Percentiles rank a stretch among this genome's conserved stretches.
phyloP scores from a whole-genome alignment of 2,888 invertebrate species.

The Macrophya alboannulata region DNA sequence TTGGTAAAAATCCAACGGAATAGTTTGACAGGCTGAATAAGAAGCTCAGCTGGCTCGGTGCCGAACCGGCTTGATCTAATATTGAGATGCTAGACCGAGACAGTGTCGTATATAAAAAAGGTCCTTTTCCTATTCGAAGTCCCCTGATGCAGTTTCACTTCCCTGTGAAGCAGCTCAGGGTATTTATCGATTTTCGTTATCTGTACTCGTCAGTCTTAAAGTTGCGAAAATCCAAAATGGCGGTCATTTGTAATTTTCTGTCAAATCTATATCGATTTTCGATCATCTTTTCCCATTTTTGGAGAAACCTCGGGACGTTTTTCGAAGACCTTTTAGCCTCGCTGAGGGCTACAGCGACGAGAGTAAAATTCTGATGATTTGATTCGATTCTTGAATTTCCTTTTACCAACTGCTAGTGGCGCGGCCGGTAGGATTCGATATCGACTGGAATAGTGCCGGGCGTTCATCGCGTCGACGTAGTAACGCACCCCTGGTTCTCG shows the following conservation, averaged over 20 bases:
- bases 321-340: neutral
- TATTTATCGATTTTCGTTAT: neutral
- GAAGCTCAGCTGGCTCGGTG: conserved; percentile 46
- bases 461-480: conserved; percentile 7
- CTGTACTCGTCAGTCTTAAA: neutral
- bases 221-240: neutral
- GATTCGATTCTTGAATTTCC: neutral
- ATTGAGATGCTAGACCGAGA: conserved; percentile 31
- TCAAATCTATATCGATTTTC: neutral
- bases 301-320: neutral
- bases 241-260: neutral
- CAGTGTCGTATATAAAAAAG: conserved; percentile 16
- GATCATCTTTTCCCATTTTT: neutral
- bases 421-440: neutral
- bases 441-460: neutral
- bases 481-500: conserved; percentile 24
- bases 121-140: neutral
- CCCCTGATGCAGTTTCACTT: neutral
- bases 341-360: too few relatives aligned
- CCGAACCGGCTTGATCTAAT: conserved; percentile 49
- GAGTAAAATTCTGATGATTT: neutral
- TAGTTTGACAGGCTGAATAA: conserved; percentile 34
- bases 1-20: conserved; percentile 51
- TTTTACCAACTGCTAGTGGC: neutral
- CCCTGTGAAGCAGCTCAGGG: neutral